A percentile compares a stretch with the other conserved stretches of the same genome.
Evolutionary conservation across 2,888 invertebrate genomes (phyloP).

Genomic region (Agriopis leucophaearia): DNA sequence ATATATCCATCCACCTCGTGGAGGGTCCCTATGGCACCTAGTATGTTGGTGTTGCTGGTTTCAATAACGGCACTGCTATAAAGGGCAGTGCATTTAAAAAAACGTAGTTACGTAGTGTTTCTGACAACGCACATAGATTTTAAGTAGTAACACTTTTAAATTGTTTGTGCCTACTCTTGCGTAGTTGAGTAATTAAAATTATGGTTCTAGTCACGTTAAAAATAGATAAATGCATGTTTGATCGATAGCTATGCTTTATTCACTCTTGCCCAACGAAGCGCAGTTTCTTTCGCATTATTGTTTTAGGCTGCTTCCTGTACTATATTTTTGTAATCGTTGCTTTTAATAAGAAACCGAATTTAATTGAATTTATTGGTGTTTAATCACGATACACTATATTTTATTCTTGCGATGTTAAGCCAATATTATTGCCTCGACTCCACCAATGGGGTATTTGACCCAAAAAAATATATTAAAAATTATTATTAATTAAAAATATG

Average conservation of each 20-base stretch:
- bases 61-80: no score
- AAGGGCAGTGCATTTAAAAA: no score
- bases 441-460: not conserved
- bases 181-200: no score
- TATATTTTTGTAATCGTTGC: not conserved
- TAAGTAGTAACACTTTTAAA: not conserved
- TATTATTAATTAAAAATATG: no score
- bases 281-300: not conserved
- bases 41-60: no score
- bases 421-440: not conserved
- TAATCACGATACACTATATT: not conserved
- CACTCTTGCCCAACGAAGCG: not conserved
- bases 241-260: not conserved
- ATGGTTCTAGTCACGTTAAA: slow-evolving; percentile 3
- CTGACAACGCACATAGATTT: not conserved
- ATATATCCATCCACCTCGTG: no score
- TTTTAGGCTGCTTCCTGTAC: not conserved
- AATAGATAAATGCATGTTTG: not conserved
- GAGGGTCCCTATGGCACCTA: no score
- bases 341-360: not conserved
- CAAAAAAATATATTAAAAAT: no score
- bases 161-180: not conserved
- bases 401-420: not conserved
- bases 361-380: not conserved
- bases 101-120: not conserved